These are phyloP conservation scores for Lochmaea capreae DNA, from an alignment of 2,888 invertebrate genomes.

Conservation along the genomic window DNA sequence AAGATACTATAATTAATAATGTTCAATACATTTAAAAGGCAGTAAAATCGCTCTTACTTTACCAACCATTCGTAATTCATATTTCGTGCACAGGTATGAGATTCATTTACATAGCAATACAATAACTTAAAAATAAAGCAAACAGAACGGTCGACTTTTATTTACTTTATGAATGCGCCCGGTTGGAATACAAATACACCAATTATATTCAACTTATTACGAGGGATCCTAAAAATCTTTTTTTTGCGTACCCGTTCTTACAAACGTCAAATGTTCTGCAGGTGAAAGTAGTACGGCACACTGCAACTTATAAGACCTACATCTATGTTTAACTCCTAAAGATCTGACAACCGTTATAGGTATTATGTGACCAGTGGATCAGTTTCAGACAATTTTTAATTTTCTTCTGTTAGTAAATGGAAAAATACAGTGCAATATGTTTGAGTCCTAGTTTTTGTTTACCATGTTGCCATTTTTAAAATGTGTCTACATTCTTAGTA, in stretches of 20 bases:
- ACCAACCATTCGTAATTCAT: not conserved
- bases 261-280: too few species aligned
- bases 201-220: slow-evolving; percentile 37
- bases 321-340: too few species aligned
- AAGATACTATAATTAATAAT: slow-evolving; percentile 1
- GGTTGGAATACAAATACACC: slow-evolving; percentile 29
- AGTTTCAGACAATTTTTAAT: too few species aligned
- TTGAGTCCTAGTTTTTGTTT: too few species aligned
- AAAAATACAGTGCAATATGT: too few species aligned
- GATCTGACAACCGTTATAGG: too few species aligned
- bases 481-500: too few species aligned
- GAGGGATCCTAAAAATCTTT: not conserved
- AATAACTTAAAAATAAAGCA: slow-evolving; percentile 25
- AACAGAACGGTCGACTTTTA: slow-evolving; percentile 23
- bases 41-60: not conserved
- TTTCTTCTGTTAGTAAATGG: too few species aligned
- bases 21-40: slow-evolving; percentile 7
- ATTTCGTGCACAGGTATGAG: slow-evolving; percentile 10
- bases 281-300: too few species aligned
- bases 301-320: too few species aligned
- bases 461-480: too few species aligned
- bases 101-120: slow-evolving; percentile 22
- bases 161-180: slow-evolving; percentile 23
- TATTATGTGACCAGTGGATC: too few species aligned
- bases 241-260: not conserved